Evolutionary conservation across 37 sponge, comb jelly and placozoan species (phyloP).

Genomic region (Eunapius fragilis): DNA sequence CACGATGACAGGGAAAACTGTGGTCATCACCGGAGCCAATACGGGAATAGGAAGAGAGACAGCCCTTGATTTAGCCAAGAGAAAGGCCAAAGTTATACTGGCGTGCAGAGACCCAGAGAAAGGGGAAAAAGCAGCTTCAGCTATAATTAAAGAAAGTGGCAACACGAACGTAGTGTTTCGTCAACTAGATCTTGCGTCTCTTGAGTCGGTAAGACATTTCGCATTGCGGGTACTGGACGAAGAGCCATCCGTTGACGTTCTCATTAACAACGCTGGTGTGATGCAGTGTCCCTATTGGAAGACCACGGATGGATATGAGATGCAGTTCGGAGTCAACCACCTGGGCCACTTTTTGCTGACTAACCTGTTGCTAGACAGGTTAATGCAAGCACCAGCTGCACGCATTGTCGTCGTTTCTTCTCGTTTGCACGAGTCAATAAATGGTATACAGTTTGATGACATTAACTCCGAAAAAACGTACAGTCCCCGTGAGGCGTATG

Average conservation of each 20-base stretch:
- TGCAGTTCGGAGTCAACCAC: constrained; percentile 89
- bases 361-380: constrained; percentile 73
- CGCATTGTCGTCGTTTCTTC: constrained; percentile 80
- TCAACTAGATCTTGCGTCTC: constrained; percentile 74
- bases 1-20: constrained; percentile 78
- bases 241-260: constrained; percentile 73
- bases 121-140: constrained; percentile 60
- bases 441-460: constrained; percentile 69
- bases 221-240: constrained; percentile 39
- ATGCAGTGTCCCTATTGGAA: constrained; percentile 58
- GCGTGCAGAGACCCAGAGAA: constrained; percentile 78
- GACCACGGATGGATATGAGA: constrained; percentile 86
- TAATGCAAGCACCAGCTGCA: constrained; percentile 65
- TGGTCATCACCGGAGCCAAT: constrained; percentile 87
- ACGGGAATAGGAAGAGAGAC: constrained; percentile 89
- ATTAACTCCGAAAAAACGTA: constrained; percentile 52
- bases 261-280: constrained; percentile 94
- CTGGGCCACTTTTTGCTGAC: constrained; percentile 92
- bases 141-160: constrained; percentile 46
- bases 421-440: constrained; percentile 14
- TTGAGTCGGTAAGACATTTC: constrained; percentile 68
- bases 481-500: constrained; percentile 29
- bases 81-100: constrained; percentile 81
- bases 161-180: constrained; percentile 53
- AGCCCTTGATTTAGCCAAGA: constrained; percentile 79